Base-by-base conservation (phyloP, 2,113 vertebrate species). In the Pogona vitticeps region DNA sequence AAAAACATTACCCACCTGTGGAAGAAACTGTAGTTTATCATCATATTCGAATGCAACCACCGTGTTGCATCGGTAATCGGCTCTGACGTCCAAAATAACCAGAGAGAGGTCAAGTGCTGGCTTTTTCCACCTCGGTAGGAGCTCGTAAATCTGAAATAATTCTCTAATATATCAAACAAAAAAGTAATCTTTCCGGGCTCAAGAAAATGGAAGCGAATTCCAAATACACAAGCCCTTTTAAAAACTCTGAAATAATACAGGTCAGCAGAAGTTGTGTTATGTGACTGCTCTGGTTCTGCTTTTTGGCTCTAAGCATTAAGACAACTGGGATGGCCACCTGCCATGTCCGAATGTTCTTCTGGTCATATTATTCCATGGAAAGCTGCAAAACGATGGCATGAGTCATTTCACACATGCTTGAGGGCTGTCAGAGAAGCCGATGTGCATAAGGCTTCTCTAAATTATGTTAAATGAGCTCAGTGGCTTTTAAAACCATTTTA, bases 401-500 rank as follows among this genome's bases (percentile, higher is more conserved):
- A 17, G 86, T 58, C 36, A 12, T 80, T 82, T 6, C 38, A 40
- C 46, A 21, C 72, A 61, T 88, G 38, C 31, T 61, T 63, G 79
- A 65, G 76, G 70, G 7, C 72, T 86, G 38, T 85, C 86, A 80
- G 65, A 80, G 63, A 31, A 61, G 5, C 72, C 89, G 84, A 89
- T 36, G 67, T 28, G 15, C 12, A 26, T 56, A 73, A 40, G 70
- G 40, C 59, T 70, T 67, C 73, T n/a, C 70, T 75, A 65, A 75
- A 88, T 56, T 84, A 33, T 65, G 75, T 67, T 84, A 89, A 90
- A 76, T 40, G 52, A 72, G 33, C 83, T 93, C 80, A 76, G 0
- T 88, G 82, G 78, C 82, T 91, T 91, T 91, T 91, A 76, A 91
- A 89, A 83, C 65, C 61, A 42, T 93, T 88, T 84, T 77, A 59